Base-by-base conservation (phyloP, 2,797 vertebrate genomes). In the Acanthurus tractus region DNA sequence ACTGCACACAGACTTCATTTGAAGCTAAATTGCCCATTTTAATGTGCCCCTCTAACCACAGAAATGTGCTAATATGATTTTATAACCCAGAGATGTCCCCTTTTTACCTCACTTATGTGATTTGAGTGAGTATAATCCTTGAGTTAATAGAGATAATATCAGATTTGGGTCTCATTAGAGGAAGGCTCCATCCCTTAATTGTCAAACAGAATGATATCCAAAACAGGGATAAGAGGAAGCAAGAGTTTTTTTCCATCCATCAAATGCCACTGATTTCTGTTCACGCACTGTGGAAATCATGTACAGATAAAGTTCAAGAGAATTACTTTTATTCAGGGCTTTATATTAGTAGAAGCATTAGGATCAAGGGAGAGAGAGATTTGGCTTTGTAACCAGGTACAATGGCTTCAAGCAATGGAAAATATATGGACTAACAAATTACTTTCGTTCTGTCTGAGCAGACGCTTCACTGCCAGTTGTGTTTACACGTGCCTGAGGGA, bases 71-170 rank as follows among this genome's bases (percentile, higher is more conserved):
- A 85, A 87, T 79, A 85, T 78, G 69, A 86, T 88, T 89, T 86
- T 76, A 86, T 34, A 81, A 82, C 62, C 68, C 44, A 50, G 76
- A 70, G 66, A 86, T 86, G 86, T 88, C 86, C 88, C 83, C 66
- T 78, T 86, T 85, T 77, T 82, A 85, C 78, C 79, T 86, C 69
- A 2, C 74, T 85, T 73, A 71, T 78, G 79, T 63, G 81, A 81
- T 87, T 52, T 84, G 78, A 84, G 70, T 75, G 79, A 86, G 67
- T 70, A 58, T 85, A 84, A 92, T 88, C 71, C 62, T 79, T 58
- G 64, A 77, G 85, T 89, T 89, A 87, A 91, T 88, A 82, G 88
- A 88, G 73, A 89, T 87, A 81, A 88, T 84, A 91, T 92, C 80
- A 83, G 76, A 88, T 74, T 82, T 52, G 2, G 59, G 52, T 85